These are phyloP conservation scores for Anthoscopus minutus DNA, from an alignment of 2,113 vertebrate genomes.

Conservation along the genomic window DNA sequence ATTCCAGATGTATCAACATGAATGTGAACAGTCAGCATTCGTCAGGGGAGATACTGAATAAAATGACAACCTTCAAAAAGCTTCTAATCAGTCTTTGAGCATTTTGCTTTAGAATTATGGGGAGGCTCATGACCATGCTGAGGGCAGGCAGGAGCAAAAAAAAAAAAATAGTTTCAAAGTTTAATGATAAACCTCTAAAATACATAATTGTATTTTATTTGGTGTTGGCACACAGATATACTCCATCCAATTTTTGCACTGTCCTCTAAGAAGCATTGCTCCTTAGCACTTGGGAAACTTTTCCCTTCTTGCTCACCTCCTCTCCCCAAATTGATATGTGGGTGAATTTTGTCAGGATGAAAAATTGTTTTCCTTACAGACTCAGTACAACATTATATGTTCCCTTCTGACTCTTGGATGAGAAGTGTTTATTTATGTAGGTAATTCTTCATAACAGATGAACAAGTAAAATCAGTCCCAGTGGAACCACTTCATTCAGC, in stretches of 20 bases:
- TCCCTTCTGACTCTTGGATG: background rate
- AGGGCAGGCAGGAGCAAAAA: background rate
- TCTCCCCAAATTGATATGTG: background rate
- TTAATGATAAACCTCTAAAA: background rate
- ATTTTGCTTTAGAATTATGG: background rate
- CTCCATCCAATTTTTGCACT: background rate
- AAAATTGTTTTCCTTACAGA: background rate
- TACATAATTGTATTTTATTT: background rate
- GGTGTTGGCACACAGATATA: background rate
- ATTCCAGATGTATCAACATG: constrained; percentile 10
- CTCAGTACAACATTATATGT: background rate
- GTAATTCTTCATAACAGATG: background rate
- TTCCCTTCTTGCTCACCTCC: accelerated
- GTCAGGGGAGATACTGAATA: background rate
- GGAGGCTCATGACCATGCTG: accelerated
- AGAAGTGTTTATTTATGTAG: background rate
- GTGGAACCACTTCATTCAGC: background rate
- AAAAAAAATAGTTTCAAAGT: background rate
- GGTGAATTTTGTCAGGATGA: background rate
- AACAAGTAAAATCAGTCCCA: background rate
- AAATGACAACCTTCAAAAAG: background rate
- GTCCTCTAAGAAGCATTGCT: accelerated
- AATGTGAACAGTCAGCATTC: constrained; percentile 25
- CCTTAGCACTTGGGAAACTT: background rate
- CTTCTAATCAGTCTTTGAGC: background rate